phyloP scores from a whole-genome alignment of 1,140 invertebrate genomes.

The Drosophila azteca region DNA sequence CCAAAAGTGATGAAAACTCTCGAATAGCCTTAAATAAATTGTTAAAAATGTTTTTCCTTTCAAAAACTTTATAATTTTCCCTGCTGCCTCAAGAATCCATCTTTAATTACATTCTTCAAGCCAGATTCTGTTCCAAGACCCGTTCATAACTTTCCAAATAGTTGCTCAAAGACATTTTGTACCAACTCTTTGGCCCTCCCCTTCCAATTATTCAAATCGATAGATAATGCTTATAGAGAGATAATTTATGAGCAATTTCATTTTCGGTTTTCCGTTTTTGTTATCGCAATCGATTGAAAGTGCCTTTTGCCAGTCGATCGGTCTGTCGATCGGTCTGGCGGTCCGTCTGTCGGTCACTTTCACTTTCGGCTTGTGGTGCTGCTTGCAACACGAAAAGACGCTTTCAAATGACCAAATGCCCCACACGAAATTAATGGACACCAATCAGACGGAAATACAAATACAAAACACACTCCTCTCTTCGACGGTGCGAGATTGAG shows the following conservation, averaged over 20 bases:
- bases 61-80: too few species aligned
- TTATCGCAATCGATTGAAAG: constrained; percentile 58
- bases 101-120: constrained; percentile 44
- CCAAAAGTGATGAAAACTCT: too few species aligned
- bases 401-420: constrained; percentile 68
- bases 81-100: too few species aligned
- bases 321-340: constrained; percentile 40
- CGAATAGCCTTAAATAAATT: too few species aligned
- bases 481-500: constrained; percentile 5
- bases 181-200: too few species aligned
- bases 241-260: constrained; percentile 24
- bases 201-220: constrained; percentile 10
- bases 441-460: constrained; percentile 56
- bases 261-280: constrained; percentile 1
- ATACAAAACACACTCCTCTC: constrained; percentile 6
- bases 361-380: not conserved
- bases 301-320: constrained; percentile 34
- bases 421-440: constrained; percentile 58
- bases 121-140: constrained; percentile 11
- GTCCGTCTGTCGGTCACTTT: constrained; percentile 45
- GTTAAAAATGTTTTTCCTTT: too few species aligned
- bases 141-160: too few species aligned
- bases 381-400: constrained; percentile 69
- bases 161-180: too few species aligned
- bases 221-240: constrained; percentile 16